Evolutionary conservation across 2,113 vertebrate species (phyloP), one percentile per base, ranked within the genome.

Genomic region (Pygoscelis antarcticus): DNA sequence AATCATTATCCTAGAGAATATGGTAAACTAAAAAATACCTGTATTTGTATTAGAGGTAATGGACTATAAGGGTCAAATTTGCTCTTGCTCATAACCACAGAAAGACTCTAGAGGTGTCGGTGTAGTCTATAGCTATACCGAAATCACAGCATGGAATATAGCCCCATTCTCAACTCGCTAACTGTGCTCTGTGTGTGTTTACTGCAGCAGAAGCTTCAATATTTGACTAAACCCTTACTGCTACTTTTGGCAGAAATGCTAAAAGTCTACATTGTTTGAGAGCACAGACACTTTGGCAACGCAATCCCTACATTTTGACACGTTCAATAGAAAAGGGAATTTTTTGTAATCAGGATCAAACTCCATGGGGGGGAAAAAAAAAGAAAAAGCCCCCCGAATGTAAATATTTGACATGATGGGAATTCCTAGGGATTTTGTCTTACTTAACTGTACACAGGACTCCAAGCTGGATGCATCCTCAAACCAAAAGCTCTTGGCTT

Each of bases 171-270:
- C 40, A 82, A 32, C 34, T 55, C 44, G 16, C 81, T 60, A 64
- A 44, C 69, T 71, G 74, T 9, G 7, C 42, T 62, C 71, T 69
- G 17, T 0, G 2, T 72, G 68, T 79, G 93, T 90, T 90, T 89
- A 87, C 30, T 91, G 90, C 80, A 91, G 88, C 83, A 94, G 65
- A 81, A 95, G 91, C 82, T 52, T 86, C 91, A 88, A 16, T 55
- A 17, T 55, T 88, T 93, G 57, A 27, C 14, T 34, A 61, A 96
- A 78, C 61, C 84, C 75, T 93, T 65, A 38, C 16, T 89, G 52
- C 80, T 78, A 25, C 82, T 97, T 87, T 88, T 97, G 97, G 98
- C 95, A 95, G 94, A 86, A 91, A 65, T 30, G 16, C 25, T 60
- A 5, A 15, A 52, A 89, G 87, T 66, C 66, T 89, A 8, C 95